These are phyloP conservation scores for Mesoclemmys tuberculata DNA, from an alignment of 2,113 vertebrate genomes.

Conservation along the genomic window DNA sequence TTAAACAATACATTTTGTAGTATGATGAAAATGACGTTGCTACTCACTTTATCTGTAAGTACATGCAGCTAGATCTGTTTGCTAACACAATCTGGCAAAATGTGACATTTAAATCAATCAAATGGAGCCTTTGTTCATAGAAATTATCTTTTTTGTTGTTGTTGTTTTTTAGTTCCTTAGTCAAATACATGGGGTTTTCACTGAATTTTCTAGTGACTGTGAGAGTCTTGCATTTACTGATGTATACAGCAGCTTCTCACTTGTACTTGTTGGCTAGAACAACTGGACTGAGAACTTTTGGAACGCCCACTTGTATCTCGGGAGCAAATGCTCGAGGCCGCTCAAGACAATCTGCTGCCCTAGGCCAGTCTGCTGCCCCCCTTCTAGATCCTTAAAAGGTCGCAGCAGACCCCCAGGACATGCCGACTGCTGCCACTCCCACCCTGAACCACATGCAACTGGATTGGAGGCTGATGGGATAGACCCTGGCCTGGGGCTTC, in stretches of 20 bases:
- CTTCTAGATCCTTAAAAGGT: background rate
- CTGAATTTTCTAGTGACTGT: background rate
- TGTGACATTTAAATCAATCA: background rate
- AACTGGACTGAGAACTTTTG: background rate
- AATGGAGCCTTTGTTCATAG: background rate
- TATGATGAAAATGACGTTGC: background rate
- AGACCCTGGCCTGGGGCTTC: background rate
- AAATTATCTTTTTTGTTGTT: background rate
- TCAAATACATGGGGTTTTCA: constrained; percentile 6
- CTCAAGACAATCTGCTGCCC: background rate
- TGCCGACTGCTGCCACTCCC: background rate
- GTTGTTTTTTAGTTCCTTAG: constrained; percentile 13
- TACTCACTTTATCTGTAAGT: background rate
- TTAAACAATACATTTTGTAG: background rate
- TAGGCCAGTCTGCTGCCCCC: background rate
- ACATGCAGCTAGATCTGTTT: background rate
- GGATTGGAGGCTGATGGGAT: background rate
- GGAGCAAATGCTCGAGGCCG: background rate
- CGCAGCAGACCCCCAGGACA: background rate
- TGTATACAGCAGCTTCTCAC: constrained; percentile 30
- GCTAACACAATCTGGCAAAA: background rate
- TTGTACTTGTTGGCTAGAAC: constrained; percentile 36
- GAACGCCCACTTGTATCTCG: background rate
- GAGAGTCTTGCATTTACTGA: constrained; percentile 9
- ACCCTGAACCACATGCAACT: background rate